These are phyloP conservation scores for Pardosa pseudoannulata DNA, from an alignment of 2,888 invertebrate species.

Conservation along the genomic window DNA sequence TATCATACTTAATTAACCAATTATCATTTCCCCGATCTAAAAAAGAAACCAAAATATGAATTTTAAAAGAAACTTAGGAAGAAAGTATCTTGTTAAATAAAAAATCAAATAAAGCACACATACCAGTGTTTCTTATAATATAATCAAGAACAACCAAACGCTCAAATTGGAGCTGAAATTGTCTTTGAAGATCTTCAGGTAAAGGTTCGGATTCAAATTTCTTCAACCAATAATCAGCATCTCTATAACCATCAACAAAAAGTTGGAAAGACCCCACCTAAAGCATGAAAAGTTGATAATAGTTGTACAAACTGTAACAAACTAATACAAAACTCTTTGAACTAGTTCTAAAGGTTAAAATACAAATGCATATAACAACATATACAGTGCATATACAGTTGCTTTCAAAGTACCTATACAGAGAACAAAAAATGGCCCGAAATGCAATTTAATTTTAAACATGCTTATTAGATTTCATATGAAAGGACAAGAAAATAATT, in stretches of 20 bases:
- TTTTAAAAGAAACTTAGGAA: background rate
- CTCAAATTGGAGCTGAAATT: constrained; percentile 97
- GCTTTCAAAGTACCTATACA: too few species aligned
- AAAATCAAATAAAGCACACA: background rate
- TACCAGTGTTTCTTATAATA: constrained; percentile 95
- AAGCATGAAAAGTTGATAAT: constrained; percentile 67
- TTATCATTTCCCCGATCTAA: constrained; percentile 98
- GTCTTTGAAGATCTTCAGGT: constrained; percentile 84
- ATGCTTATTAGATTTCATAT: too few species aligned
- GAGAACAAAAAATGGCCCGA: too few species aligned
- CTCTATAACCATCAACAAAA: constrained; percentile 97
- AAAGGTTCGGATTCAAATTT: constrained; percentile 94
- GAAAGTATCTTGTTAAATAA: background rate
- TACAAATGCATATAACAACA: background rate
- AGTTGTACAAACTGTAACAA: background rate
- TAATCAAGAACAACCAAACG: constrained; percentile 97
- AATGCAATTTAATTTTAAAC: too few species aligned
- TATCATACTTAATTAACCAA: constrained; percentile 97
- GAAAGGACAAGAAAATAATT: too few species aligned
- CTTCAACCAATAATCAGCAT: constrained; percentile 97
- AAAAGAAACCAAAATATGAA: constrained; percentile 5
- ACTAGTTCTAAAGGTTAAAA: too few species aligned
- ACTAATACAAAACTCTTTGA: too few species aligned
- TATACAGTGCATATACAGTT: too few species aligned
- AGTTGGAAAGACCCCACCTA: constrained; percentile 98